A percentile compares a stretch with the other conserved stretches of the same genome.
Evolutionary conservation across 2,797 vertebrate species (phyloP).

Genomic region (Scarus forsteni): DNA sequence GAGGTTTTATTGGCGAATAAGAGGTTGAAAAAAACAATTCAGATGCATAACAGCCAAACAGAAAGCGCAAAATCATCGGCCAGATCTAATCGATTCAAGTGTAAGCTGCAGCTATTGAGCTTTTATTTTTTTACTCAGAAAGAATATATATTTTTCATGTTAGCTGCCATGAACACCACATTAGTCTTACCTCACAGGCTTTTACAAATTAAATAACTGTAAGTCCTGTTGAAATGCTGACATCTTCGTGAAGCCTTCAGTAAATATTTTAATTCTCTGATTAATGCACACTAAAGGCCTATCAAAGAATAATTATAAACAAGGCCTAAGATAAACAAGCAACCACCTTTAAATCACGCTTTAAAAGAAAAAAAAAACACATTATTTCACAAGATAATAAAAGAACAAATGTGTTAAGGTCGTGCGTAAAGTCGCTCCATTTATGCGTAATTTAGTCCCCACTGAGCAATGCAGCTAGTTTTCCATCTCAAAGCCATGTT

Average conservation of each 20-base stretch:
- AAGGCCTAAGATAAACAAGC: conserved; percentile 20
- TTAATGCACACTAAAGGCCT: not conserved
- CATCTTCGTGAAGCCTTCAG: not conserved
- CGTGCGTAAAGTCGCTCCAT: not conserved
- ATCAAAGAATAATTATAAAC: not conserved
- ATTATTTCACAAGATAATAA: not conserved
- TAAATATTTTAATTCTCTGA: conserved; percentile 27
- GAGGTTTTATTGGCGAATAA: not conserved
- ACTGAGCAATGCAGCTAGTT: not conserved
- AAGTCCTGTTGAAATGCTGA: not conserved
- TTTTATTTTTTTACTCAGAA: not conserved
- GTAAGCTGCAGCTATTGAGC: not conserved
- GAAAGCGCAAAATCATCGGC: conserved; percentile 5
- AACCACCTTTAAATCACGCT: not conserved
- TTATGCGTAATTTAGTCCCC: not conserved
- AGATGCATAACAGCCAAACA: not conserved
- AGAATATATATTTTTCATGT: not conserved
- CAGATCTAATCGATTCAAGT: not conserved
- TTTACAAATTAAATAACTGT: not conserved
- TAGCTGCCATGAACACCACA: not conserved
- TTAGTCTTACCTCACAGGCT: not conserved
- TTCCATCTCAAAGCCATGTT: not conserved
- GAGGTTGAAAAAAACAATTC: conserved; percentile 1
- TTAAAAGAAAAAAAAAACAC: not conserved
- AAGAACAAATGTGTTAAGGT: not conserved